phyloP scores from a whole-genome alignment of 2,888 invertebrate genomes.

The Pinctada fucata region DNA sequence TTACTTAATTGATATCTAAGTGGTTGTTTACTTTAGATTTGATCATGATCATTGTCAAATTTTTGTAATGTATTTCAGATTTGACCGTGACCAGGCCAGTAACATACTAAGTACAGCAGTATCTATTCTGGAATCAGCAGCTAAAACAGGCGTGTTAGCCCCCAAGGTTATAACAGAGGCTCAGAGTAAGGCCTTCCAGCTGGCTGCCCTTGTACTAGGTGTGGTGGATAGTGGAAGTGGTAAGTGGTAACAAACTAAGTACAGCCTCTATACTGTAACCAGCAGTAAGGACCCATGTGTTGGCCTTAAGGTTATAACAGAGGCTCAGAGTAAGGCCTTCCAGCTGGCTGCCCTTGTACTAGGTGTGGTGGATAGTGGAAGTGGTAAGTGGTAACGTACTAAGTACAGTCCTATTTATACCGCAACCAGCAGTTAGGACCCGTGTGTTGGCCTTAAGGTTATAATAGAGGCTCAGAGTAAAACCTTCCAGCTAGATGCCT shows the following conservation, averaged over 20 bases:
- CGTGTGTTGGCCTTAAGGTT: slow-evolving; percentile 5
- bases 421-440: background rate
- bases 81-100: slow-evolving; percentile 23
- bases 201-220: slow-evolving; percentile 17
- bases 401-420: slow-evolving; percentile 11
- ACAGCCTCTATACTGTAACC: no score
- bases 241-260: background rate
- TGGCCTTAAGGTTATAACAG: slow-evolving; percentile 14
- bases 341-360: slow-evolving; percentile 22
- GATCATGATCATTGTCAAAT: no score
- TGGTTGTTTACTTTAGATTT: no score
- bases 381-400: background rate
- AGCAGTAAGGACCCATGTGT: no score
- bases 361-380: background rate
- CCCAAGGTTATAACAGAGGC: slow-evolving; percentile 7
- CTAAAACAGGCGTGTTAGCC: slow-evolving; percentile 10
- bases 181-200: slow-evolving; percentile 23
- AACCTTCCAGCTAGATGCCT: slow-evolving; percentile 21
- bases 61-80: background rate
- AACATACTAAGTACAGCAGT: slow-evolving; percentile 20
- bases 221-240: background rate
- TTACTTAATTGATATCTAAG: no score
- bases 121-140: slow-evolving; percentile 7
- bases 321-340: slow-evolving; percentile 24
- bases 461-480: slow-evolving; percentile 13